Conservation (phyloP, 1,140 invertebrate species). For the Phymorhynchus buccinoides region DNA sequence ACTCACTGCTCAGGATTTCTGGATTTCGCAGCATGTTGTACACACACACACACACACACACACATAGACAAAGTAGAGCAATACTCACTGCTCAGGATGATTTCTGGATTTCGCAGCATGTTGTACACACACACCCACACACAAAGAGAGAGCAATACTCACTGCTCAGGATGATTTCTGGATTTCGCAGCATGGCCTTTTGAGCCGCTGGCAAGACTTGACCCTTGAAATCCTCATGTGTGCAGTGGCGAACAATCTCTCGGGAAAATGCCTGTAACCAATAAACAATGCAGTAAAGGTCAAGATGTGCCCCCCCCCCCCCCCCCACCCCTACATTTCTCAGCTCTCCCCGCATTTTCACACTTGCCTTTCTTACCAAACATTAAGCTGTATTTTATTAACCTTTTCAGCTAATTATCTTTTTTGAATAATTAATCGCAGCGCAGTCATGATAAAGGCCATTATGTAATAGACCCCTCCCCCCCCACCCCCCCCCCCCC, state of each 20-base stretch:
- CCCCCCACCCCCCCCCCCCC: no score
- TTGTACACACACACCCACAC: neutral
- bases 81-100: neutral
- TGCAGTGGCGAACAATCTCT: constrained; percentile 72
- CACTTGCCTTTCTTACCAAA: no score
- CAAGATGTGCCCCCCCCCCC: no score
- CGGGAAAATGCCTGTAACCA: constrained; percentile 50
- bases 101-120: no score
- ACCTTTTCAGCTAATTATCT: no score
- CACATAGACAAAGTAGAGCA: neutral
- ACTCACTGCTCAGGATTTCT: neutral
- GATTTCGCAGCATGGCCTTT: constrained; percentile 93
- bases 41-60: neutral
- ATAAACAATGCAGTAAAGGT: constrained; percentile 26
- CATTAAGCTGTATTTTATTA: no score
- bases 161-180: constrained; percentile 88
- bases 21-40: no score
- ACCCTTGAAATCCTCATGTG: constrained; percentile 83
- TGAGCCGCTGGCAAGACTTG: constrained; percentile 87
- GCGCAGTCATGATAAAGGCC: no score
- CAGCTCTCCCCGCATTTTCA: no score
- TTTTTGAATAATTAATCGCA: no score
- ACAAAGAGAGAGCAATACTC: constrained; percentile 36
- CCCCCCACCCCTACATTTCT: no score
- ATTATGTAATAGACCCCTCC: no score